phyloP scores from a whole-genome alignment of 2,888 invertebrate genomes.

The Drosophila mettleri region DNA sequence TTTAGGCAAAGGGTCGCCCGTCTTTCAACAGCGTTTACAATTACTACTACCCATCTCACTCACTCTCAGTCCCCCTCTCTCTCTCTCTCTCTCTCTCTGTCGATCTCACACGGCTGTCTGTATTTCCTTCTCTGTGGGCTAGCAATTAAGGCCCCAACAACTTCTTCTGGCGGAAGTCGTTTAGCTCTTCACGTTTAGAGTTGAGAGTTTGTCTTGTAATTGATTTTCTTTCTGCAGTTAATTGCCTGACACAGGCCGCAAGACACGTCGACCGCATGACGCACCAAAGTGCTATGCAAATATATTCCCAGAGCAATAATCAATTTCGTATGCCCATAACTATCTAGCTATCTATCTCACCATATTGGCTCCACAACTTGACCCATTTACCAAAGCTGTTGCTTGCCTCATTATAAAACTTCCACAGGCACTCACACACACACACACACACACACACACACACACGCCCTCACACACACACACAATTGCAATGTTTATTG shows the following conservation, averaged over 20 bases:
- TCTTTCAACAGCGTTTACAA: conserved; percentile 31
- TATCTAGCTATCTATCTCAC: conserved; percentile 16
- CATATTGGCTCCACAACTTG: conserved; percentile 71
- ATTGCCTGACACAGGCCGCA: conserved; percentile 68
- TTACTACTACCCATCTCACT: conserved; percentile 7
- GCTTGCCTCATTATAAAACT: conserved; percentile 59
- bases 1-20: conserved; percentile 63
- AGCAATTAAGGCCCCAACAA: conserved; percentile 59
- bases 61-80: background rate
- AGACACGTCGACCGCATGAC: conserved; percentile 62
- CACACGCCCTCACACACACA: background rate
- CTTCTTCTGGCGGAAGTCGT: conserved; percentile 71
- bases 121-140: conserved; percentile 24
- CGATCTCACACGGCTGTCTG: too few relatives aligned
- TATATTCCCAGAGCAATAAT: conserved; percentile 59
- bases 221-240: conserved; percentile 68
- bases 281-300: conserved; percentile 75
- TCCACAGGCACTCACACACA: conserved; percentile 14
- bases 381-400: conserved; percentile 57
- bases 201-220: conserved; percentile 60
- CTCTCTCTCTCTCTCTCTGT: background rate
- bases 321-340: conserved; percentile 31
- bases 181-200: conserved; percentile 62
- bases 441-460: conserved; percentile 7
- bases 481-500: conserved; percentile 45